These are phyloP conservation scores for Charina bottae DNA, from an alignment of 2,113 vertebrate genomes.

Conservation along the genomic window DNA sequence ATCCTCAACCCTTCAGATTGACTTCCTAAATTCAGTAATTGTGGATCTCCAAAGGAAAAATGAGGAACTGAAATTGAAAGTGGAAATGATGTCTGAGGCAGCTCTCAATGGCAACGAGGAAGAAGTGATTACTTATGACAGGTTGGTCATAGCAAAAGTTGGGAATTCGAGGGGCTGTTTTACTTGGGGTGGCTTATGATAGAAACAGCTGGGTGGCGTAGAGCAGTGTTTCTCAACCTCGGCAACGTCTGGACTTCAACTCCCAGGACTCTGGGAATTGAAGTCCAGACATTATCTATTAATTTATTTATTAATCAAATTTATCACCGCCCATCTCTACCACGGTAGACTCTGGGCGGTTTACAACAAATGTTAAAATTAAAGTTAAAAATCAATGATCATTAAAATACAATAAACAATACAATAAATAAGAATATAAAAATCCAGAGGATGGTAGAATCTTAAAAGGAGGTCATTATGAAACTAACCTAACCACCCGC, in stretches of 20 bases:
- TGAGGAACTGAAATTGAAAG: slow-evolving; percentile 84
- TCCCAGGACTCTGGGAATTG: neutral
- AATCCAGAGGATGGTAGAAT: too few relatives aligned
- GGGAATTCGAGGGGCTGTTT: neutral
- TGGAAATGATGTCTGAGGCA: slow-evolving; percentile 92
- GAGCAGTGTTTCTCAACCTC: neutral
- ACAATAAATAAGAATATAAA: too few relatives aligned
- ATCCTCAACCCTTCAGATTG: slow-evolving; percentile 76
- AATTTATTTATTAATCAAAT: too few relatives aligned
- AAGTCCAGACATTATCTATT: neutral
- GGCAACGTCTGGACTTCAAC: too few relatives aligned
- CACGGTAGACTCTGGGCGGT: too few relatives aligned
- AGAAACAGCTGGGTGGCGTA: neutral
- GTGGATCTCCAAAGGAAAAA: slow-evolving; percentile 94
- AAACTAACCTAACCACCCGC: too few relatives aligned
- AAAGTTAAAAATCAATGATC: too few relatives aligned
- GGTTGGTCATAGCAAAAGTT: slow-evolving; percentile 67
- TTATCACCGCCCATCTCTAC: too few relatives aligned
- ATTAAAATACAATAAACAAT: too few relatives aligned
- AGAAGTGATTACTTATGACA: slow-evolving; percentile 84
- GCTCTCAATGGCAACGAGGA: slow-evolving; percentile 90
- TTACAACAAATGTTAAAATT: too few relatives aligned
- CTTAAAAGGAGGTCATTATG: too few relatives aligned
- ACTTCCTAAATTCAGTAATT: slow-evolving; percentile 97
- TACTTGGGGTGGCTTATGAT: neutral